Evolutionary conservation across 23 tunicate genomes (phyloP).

Genomic region (Styela clava): DNA sequence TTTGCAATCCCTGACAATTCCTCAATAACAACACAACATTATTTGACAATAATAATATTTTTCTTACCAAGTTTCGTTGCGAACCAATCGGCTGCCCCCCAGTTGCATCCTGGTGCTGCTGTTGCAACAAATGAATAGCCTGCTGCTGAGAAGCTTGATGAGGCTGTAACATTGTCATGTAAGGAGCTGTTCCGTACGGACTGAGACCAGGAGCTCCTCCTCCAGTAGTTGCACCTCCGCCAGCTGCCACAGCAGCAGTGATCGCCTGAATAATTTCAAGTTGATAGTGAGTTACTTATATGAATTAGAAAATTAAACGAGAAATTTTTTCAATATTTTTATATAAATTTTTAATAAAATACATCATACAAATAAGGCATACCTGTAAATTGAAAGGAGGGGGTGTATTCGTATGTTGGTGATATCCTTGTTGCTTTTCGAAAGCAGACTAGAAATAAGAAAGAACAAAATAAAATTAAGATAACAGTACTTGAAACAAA

Average conservation of each 20-base stretch:
- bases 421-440: conserved; percentile 76
- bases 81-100: conserved; percentile 68
- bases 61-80: conserved; percentile 61
- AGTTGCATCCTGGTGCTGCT: conserved; percentile 68
- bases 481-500: too few species aligned
- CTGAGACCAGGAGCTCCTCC: conserved; percentile 76
- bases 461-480: too few species aligned
- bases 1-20: too few species aligned
- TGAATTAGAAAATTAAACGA: too few species aligned
- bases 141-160: conserved; percentile 59
- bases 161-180: conserved; percentile 83
- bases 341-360: too few species aligned
- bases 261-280: conserved; percentile 39
- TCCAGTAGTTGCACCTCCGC: conserved; percentile 50
- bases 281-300: too few species aligned
- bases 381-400: conserved; percentile 88
- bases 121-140: conserved; percentile 66
- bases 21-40: too few species aligned
- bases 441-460: conserved; percentile 53
- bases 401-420: conserved; percentile 87
- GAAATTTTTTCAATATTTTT: too few species aligned
- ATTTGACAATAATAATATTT: too few species aligned
- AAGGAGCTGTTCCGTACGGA: conserved; percentile 79
- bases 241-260: conserved; percentile 92
- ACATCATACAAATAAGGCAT: too few species aligned